Evolutionary conservation across 1,140 invertebrate species (phyloP).

Genomic region (Theocolax elegans): DNA sequence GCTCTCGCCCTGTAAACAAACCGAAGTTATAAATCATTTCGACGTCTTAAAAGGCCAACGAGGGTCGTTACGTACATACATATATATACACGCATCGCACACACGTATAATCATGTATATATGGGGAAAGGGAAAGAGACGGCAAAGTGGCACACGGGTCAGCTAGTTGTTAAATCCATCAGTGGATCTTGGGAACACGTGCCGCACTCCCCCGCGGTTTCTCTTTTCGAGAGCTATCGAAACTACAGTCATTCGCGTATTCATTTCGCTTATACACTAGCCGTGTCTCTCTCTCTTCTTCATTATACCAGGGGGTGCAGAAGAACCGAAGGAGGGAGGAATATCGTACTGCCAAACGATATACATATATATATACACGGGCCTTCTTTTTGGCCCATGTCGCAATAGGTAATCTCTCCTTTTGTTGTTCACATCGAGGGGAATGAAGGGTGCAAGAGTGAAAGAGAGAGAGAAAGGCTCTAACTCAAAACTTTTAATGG

Average conservation of each 20-base stretch:
- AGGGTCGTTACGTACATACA: too few relatives aligned
- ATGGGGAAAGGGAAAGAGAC: background rate
- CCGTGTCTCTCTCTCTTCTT: background rate
- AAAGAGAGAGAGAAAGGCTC: too few relatives aligned
- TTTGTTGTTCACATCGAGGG: too few relatives aligned
- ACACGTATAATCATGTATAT: too few relatives aligned
- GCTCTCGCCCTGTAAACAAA: too few relatives aligned
- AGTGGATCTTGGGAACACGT: constrained; percentile 15
- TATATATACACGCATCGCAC: too few relatives aligned
- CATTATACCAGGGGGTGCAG: too few relatives aligned
- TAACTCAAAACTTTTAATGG: background rate
- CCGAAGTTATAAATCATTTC: constrained; percentile 16
- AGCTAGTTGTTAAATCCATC: constrained; percentile 9
- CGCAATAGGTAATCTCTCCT: background rate
- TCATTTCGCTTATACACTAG: background rate
- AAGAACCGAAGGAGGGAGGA: too few relatives aligned
- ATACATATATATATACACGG: too few relatives aligned
- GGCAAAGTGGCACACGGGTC: constrained; percentile 4
- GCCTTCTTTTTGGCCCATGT: too few relatives aligned
- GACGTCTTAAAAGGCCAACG: constrained; percentile 21
- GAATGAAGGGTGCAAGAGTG: too few relatives aligned
- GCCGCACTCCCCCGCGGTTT: background rate
- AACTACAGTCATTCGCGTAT: constrained; percentile 8
- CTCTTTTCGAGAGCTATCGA: constrained; percentile 4
- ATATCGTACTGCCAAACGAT: too few relatives aligned